Evolutionary conservation across 2,797 vertebrate species (phyloP).

Genomic region (Amazonetta brasiliensis): DNA sequence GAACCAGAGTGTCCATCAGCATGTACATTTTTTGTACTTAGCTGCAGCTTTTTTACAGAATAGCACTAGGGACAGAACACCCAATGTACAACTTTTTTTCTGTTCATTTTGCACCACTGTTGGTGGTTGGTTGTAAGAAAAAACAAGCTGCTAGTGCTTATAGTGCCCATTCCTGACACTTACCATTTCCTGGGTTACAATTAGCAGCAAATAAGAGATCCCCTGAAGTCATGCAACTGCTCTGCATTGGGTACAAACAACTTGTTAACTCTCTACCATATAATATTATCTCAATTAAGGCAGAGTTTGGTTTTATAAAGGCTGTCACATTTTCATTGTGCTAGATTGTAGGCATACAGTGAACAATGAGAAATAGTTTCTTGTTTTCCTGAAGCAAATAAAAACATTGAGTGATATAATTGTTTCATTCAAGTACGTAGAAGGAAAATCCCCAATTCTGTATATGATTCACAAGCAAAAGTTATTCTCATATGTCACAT

Average conservation of each 20-base stretch:
- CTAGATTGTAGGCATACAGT: not conserved
- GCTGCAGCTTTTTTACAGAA: not conserved
- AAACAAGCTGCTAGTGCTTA: rapidly evolving
- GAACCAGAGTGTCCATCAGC: not conserved
- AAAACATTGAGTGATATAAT: not conserved
- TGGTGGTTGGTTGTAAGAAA: not conserved
- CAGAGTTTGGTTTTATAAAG: not conserved
- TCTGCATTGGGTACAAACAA: not conserved
- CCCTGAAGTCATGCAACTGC: not conserved
- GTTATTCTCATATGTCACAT: not conserved
- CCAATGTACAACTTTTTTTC: not conserved
- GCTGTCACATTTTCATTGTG: not conserved
- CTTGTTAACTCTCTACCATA: not conserved
- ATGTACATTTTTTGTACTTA: not conserved
- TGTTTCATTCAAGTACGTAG: not conserved
- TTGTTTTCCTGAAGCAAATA: not conserved
- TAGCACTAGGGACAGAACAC: not conserved
- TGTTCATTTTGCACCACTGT: not conserved
- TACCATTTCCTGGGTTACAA: not conserved
- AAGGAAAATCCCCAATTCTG: not conserved
- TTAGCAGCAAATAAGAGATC: not conserved
- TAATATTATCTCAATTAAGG: not conserved
- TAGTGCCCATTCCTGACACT: not conserved
- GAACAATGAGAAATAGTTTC: not conserved
- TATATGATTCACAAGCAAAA: not conserved